Percentiles rank a stretch among this genome's conserved stretches.
Evolutionary conservation across 2,888 invertebrate genomes (phyloP).

Genomic region (Campoplex capitator): DNA sequence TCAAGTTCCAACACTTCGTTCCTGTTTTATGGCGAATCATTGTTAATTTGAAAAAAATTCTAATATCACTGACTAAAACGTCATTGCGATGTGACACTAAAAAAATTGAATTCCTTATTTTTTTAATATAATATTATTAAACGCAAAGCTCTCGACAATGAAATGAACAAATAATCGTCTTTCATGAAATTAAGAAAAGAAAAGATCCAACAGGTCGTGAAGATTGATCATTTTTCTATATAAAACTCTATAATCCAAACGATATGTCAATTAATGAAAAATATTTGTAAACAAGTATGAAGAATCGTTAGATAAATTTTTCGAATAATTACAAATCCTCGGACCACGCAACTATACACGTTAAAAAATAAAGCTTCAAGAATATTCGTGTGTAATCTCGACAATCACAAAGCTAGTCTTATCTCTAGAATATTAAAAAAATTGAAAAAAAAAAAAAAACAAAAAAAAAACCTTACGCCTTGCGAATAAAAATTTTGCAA

Average conservation of each 20-base stretch:
- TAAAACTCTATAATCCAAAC: background rate
- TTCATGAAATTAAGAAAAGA: background rate
- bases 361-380: slow-evolving; percentile 15
- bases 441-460: too few species aligned
- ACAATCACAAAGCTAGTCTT: slow-evolving; percentile 66
- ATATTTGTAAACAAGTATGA: background rate
- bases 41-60: background rate
- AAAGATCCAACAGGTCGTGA: background rate
- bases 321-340: slow-evolving; percentile 25
- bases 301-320: background rate
- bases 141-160: background rate
- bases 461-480: slow-evolving; percentile 28
- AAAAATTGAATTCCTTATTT: background rate
- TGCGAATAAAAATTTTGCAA: slow-evolving; percentile 21
- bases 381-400: slow-evolving; percentile 52
- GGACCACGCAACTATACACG: slow-evolving; percentile 34
- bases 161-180: background rate
- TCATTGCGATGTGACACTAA: background rate
- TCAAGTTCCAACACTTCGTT: background rate
- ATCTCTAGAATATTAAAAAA: slow-evolving; percentile 59
- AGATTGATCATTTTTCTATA: background rate
- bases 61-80: background rate
- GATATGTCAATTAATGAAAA: slow-evolving; percentile 16
- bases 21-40: background rate
- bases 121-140: background rate